Evolutionary conservation across 2,888 invertebrate genomes (phyloP), one percentile per base, ranked within the genome.

Genomic region (Oscheius sp.): DNA sequence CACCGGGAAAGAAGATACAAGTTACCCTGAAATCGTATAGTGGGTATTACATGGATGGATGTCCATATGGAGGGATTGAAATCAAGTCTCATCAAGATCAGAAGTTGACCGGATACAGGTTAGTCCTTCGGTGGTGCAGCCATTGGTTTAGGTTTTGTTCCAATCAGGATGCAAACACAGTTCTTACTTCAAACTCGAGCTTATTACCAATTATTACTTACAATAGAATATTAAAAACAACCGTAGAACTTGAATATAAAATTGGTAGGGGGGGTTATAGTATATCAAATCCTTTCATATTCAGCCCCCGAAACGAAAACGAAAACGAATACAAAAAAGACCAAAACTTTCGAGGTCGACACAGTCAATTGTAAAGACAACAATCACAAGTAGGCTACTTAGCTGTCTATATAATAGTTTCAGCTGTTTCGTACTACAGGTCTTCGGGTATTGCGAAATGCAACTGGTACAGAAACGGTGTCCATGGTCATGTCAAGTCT

Each of bases 21-120:
- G 70, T 82, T n/a, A 62, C 70, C 8, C 68, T 82, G 8, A 67
- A 63, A 26, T 62, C 67, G 8, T 59, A 77, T 32, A 68, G 50
- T 17, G 74, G 80, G 1, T 74, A 75, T 17, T 73, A 73, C 3
- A 75, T 73, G 24, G 75, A 75, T 41, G 82, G 82, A 17, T 82
- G 82, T 45, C 75, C 81, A 28, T 83, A 82, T 63, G 80, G 80
- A 38, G 83, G 82, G 22, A 67, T 79, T 20, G 82, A 83, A 50
- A 70, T 83, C n/a, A 83, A 83, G 59, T 69, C 73, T 8, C 32
- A 74, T 24, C 66, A 70, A 20, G 74, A 80, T 61, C 74, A 71
- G 47, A 74, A 71, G 8, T 36, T 72, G 44, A 75, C 77, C 4
- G 80, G 80, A 22, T 77, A 74, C 30, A 65, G 80, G 78, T 12